phyloP scores from a whole-genome alignment of 1,140 invertebrate genomes.

The Drosophila cardini region DNA sequence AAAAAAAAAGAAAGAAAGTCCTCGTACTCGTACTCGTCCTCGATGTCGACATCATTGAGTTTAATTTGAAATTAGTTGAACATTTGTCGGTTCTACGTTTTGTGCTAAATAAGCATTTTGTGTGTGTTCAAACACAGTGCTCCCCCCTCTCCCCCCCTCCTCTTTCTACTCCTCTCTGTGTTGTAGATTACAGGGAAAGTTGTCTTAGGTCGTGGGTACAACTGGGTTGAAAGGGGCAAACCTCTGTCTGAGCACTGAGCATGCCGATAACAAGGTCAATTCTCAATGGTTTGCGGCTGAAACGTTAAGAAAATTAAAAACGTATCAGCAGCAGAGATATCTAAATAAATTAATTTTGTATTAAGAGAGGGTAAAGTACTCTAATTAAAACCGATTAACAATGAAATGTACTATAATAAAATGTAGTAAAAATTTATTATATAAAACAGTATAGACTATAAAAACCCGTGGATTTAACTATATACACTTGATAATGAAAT shows the following conservation, averaged over 20 bases:
- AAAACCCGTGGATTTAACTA: too few relatives aligned
- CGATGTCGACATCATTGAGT: slow-evolving; percentile 61
- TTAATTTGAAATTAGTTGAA: slow-evolving; percentile 77
- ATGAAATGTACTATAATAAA: neutral
- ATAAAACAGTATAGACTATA: too few relatives aligned
- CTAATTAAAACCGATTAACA: neutral
- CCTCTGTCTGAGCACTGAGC: slow-evolving; percentile 4
- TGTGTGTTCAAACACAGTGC: slow-evolving; percentile 40
- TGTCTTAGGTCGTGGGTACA: slow-evolving; percentile 49
- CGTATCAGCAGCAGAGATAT: slow-evolving; percentile 17
- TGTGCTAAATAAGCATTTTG: slow-evolving; percentile 62
- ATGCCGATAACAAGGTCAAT: slow-evolving; percentile 29
- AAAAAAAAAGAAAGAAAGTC: neutral
- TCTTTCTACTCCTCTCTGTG: neutral
- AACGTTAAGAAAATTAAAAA: slow-evolving; percentile 35
- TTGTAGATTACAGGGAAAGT: slow-evolving; percentile 17
- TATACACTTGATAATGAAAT: too few relatives aligned
- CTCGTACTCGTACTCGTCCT: slow-evolving; percentile 36
- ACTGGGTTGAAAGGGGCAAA: slow-evolving; percentile 24
- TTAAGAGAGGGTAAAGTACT: neutral
- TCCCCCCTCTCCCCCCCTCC: neutral
- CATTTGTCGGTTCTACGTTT: slow-evolving; percentile 61
- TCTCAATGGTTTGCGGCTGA: slow-evolving; percentile 15
- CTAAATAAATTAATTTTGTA: neutral
- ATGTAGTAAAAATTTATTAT: too few relatives aligned